A percentile compares a stretch with the other conserved stretches of the same genome.
Conservation (phyloP, 2,797 vertebrate species). For the Rhinoraja longicauda region DNA sequence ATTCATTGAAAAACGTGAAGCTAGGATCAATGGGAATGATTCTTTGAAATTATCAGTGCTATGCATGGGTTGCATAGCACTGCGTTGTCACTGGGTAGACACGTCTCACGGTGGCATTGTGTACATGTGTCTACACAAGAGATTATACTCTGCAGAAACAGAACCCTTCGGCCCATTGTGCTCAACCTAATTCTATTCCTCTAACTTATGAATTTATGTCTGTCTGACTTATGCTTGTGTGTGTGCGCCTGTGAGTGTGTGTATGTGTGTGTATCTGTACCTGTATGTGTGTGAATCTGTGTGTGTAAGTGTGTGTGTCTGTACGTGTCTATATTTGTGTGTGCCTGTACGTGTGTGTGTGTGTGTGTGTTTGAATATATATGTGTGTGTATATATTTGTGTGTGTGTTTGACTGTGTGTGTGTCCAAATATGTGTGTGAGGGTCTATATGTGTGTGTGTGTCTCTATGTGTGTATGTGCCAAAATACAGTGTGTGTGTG, state of each 20-base stretch:
- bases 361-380: too few relatives aligned
- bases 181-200: too few relatives aligned
- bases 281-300: too few relatives aligned
- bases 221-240: not conserved
- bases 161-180: too few relatives aligned
- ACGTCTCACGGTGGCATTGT: not conserved
- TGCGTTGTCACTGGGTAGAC: not conserved
- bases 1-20: not conserved
- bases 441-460: not conserved
- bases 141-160: too few relatives aligned
- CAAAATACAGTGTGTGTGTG: not conserved
- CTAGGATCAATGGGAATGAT: slow-evolving; percentile 18
- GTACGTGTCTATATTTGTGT: not conserved
- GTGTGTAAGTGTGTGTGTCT: too few relatives aligned
- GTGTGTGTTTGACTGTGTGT: not conserved
- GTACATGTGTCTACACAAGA: not conserved
- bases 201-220: not conserved
- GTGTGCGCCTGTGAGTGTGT: too few relatives aligned
- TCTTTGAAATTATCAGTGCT: not conserved
- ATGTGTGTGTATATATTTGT: not conserved
- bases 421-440: not conserved
- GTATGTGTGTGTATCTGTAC: too few relatives aligned
- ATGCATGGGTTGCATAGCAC: too few relatives aligned
- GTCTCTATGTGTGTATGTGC: not conserved
- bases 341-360: not conserved